A percentile compares a stretch with the other conserved stretches of the same genome.
These are phyloP conservation scores for Artibeus lituratus DNA, from an alignment of 2,797 vertebrate genomes.

Conservation along the genomic window DNA sequence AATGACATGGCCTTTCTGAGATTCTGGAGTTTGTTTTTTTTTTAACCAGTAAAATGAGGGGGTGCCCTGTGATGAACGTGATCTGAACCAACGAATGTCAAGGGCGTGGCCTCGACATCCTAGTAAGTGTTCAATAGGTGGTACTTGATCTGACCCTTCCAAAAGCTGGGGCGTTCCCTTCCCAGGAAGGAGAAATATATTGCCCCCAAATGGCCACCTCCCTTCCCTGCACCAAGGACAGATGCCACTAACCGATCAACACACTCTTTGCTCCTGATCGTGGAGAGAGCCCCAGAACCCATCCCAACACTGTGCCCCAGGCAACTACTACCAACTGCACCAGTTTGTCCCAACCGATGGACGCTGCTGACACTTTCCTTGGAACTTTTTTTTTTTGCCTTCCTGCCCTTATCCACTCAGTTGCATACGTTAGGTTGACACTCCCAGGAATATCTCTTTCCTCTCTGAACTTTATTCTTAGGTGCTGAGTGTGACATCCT, in stretches of 20 bases:
- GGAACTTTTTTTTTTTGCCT: not conserved
- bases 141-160: not conserved
- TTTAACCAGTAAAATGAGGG: not conserved
- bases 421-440: not conserved
- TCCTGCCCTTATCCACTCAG: not conserved
- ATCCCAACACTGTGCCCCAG: not conserved
- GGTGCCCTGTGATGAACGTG: not conserved
- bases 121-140: not conserved
- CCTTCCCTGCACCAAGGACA: not conserved
- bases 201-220: not conserved
- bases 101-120: not conserved
- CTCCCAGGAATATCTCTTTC: not conserved
- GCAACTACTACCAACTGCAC: not conserved
- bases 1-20: conserved; percentile 20
- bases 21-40: not conserved
- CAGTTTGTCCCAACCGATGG: not conserved
- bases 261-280: not conserved
- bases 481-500: not conserved
- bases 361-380: not conserved
- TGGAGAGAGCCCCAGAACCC: not conserved
- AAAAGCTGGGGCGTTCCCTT: not conserved
- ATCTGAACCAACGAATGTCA: not conserved
- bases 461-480: not conserved
- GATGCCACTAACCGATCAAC: conserved; percentile 25
- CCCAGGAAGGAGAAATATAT: not conserved